A percentile compares a stretch with the other conserved stretches of the same genome.
Conservation (phyloP, 2,113 vertebrate genomes). For the Aptenodytes patagonicus region DNA sequence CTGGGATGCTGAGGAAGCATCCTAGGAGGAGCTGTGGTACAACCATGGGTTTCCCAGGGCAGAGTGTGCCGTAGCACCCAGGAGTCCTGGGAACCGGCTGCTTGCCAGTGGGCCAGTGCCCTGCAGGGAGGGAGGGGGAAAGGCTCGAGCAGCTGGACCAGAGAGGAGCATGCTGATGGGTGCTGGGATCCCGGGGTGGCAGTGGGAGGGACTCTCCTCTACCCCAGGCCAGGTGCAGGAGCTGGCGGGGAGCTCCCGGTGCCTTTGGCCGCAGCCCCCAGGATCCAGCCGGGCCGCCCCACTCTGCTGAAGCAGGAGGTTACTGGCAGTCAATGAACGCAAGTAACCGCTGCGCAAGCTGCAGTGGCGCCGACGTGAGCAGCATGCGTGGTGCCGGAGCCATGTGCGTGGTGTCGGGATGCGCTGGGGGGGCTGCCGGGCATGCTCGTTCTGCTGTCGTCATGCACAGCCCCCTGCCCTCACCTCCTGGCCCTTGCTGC, state of each 20-base stretch:
- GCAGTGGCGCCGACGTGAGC: slow-evolving; percentile 58
- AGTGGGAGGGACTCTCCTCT: background rate
- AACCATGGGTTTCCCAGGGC: background rate
- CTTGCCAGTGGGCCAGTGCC: background rate
- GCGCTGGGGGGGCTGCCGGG: background rate
- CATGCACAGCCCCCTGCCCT: background rate
- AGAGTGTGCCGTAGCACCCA: background rate
- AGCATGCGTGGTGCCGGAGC: slow-evolving; percentile 24
- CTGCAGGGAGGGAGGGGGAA: background rate
- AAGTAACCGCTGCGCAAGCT: slow-evolving; percentile 60
- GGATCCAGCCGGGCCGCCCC: background rate
- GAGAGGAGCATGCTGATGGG: background rate
- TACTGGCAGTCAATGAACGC: slow-evolving; percentile 71
- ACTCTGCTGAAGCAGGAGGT: slow-evolving; percentile 27
- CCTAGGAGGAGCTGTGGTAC: background rate
- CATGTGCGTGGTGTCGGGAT: background rate
- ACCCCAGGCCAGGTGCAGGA: background rate
- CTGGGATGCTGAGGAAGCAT: background rate
- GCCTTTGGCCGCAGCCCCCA: background rate
- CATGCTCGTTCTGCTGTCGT: background rate
- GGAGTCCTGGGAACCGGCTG: background rate
- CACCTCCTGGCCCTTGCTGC: background rate
- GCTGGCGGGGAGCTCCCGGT: background rate
- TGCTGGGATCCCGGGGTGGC: background rate
- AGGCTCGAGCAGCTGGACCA: accelerated